Evolutionary conservation across 2,113 vertebrate species (phyloP).

Genomic region (Phalacrocorax pelagicus): DNA sequence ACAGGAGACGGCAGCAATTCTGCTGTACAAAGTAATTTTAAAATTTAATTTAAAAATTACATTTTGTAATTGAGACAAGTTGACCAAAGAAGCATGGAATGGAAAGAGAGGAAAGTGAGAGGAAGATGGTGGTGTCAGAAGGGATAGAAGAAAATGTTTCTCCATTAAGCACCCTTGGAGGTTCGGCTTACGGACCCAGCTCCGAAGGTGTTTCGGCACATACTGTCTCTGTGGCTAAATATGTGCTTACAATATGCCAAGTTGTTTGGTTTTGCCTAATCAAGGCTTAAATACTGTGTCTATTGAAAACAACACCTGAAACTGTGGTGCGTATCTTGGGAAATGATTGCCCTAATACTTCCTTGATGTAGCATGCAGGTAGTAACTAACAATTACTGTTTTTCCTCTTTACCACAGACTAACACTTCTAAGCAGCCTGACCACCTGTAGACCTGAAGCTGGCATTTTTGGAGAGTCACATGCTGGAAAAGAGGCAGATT

Average conservation of each 20-base stretch:
- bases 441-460: accelerated
- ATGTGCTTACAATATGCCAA: not conserved
- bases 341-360: not conserved
- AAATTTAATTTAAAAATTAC: no score
- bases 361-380: not conserved
- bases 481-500: not conserved
- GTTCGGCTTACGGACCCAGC: not conserved
- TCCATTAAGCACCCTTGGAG: not conserved
- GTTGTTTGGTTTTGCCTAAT: not conserved
- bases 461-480: not conserved
- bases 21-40: constrained; percentile 3
- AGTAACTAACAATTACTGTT: not conserved
- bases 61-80: not conserved
- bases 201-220: not conserved
- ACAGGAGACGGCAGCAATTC: not conserved
- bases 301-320: not conserved
- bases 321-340: not conserved
- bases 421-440: not conserved
- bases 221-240: not conserved
- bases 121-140: not conserved
- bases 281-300: not conserved
- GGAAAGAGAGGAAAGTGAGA: not conserved
- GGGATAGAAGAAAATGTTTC: not conserved
- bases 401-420: not conserved
- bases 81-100: not conserved